Evolutionary conservation across 2,113 vertebrate species (phyloP).

Genomic region (Osmerus eperlanus): DNA sequence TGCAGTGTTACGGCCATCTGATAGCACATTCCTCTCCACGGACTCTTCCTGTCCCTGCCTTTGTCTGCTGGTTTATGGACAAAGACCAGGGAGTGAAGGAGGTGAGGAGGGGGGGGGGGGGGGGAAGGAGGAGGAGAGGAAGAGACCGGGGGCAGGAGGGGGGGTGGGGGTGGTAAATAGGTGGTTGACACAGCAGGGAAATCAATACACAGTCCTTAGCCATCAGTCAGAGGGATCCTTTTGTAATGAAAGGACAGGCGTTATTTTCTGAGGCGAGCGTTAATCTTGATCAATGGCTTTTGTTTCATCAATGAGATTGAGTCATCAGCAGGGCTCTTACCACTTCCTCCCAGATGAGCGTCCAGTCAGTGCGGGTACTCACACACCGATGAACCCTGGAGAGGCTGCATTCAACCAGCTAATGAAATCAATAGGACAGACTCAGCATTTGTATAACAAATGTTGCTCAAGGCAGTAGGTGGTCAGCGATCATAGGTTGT

Average conservation of each 20-base stretch:
- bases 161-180: conserved; percentile 1
- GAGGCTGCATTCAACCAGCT: conserved; percentile 20
- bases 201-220: conserved; percentile 44
- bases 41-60: conserved; percentile 49
- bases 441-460: too few relatives aligned
- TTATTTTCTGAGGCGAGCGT: conserved; percentile 19
- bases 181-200: background rate
- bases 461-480: too few relatives aligned
- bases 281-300: conserved; percentile 36
- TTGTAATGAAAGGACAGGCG: conserved; percentile 27
- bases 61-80: conserved; percentile 42
- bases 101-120: conserved; percentile 22
- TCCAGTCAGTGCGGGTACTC: background rate
- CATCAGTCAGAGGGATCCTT: conserved; percentile 38
- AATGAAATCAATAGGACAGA: conserved; percentile 46
- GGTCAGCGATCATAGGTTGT: too few relatives aligned
- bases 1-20: conserved; percentile 44
- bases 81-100: conserved; percentile 36
- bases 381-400: background rate
- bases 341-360: conserved; percentile 30
- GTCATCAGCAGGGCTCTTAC: conserved; percentile 46
- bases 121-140: background rate
- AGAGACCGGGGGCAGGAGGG: conserved; percentile 5
- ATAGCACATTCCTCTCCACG: conserved; percentile 46
- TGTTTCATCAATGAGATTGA: conserved; percentile 35